Base-by-base conservation (phyloP, 2,888 invertebrate genomes). In the Amiota mariae region DNA sequence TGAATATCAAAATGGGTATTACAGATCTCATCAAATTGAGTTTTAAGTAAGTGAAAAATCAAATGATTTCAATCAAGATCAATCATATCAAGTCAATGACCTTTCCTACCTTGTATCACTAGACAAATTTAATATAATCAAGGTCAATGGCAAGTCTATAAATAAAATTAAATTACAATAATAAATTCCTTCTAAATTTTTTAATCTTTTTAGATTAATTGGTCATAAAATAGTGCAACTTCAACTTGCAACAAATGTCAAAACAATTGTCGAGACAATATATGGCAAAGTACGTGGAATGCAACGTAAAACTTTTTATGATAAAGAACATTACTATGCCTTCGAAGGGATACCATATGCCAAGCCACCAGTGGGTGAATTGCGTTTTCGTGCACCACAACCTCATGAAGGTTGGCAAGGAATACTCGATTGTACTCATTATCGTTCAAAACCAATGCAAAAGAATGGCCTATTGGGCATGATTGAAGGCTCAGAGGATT, bases 401-500 rank as follows among this genome's bases (percentile, higher is more conserved):
- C 86, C 89, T 1, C 81, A 87, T 0, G 80, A 82, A 2, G 77
- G 87, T 71, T 92, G 91, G 91, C 73, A 75, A 2, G 90, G 88
- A 6, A 76, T 90, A 4, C 82, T 87, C 71, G 89, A 91, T 75
- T 90, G 90, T 9, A 87, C 89, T 0, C 79, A 81, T 61, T 78
- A 87, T 67, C 83, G 88, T 11, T 76, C 83, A 10, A 77, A 85
- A 64, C 88, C 87, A 47, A 74, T 87, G 47, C 89, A 90, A 67
- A 79, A 78, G 18, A 84, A 88, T 74, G 70, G 85, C 3, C 76
- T 88, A 1, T 75, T 84, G 46, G 79, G 87, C 57, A 83, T 88
- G 57, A 76, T 87, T 20, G 85, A 90, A 49, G 92, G 92, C 4
- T 83, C 86, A 12, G 92, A 92, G 75, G 91, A 92, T 78, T 92